Base-by-base conservation (phyloP, 2,797 vertebrate genomes). In the Pangasius mekongensis region DNA sequence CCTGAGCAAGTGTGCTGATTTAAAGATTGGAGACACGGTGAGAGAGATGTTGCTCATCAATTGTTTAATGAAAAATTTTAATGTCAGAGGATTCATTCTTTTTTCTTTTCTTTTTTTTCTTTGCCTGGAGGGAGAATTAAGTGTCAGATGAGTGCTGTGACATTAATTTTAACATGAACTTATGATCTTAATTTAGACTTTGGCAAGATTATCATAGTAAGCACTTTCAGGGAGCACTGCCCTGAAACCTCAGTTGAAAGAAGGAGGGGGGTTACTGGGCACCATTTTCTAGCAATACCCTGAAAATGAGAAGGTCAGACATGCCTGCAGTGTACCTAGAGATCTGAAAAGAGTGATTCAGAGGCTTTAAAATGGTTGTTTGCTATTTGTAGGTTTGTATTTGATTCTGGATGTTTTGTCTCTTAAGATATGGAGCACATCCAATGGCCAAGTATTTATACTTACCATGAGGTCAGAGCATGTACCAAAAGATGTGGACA, bases 11-110 rank as follows among this genome's bases (percentile, higher is more conserved):
- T 99, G 99, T 82, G 97, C 95, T 0, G 98, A 97, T 92, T 93
- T 99, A 91, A 99, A 97, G 94, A 99, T 99, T 3, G 98, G 99
- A 88, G 99, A 99, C 93, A 99, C 98, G 0, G 99, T 99, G 92
- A 98, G 98, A 94, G 43, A 52, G 54, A 24, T 73, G 22, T 64
- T 39, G 22, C 33, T 62, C 0, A 27, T 43, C 5, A 62, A 8
- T 60, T 82, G 22, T 64, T 49, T 6, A 0, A 1, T 13, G 64
- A 27, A 36, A 30, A 13, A 20, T 52, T 64, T 62, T 76, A 3
- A 36, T 27, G 1, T 43, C 27, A 43, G 36, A 36, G 52, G 22
- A 83, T 14, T 73, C 30, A 39, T 60, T 67, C 16, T 7, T 52
- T 33, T 0, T 71, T 30, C 1, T 18, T 27, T 52, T 33, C 0